Conservation (phyloP, 1,140 invertebrate species). For the Chelonus insularis region DNA sequence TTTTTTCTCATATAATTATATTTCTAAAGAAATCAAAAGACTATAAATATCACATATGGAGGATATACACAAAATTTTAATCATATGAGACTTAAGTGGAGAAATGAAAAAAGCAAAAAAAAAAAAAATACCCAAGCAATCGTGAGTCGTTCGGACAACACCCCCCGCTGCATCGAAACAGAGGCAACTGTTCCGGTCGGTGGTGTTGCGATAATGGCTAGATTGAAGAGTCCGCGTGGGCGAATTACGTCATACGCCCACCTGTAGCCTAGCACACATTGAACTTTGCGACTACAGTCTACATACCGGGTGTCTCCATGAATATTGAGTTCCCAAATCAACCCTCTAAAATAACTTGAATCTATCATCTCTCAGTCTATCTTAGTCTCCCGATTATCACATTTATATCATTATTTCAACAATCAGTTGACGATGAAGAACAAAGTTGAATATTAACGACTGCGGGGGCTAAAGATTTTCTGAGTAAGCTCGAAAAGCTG, state of each 20-base stretch:
- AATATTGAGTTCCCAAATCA: too few relatives aligned
- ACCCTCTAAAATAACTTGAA: too few relatives aligned
- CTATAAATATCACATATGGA: too few relatives aligned
- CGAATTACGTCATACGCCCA: conserved; percentile 54
- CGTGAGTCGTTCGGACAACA: background rate
- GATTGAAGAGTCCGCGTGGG: conserved; percentile 46
- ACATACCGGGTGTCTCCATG: conserved; percentile 23
- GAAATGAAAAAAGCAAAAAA: background rate
- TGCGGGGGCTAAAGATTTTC: too few relatives aligned
- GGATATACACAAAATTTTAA: background rate
- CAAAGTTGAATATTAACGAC: too few relatives aligned
- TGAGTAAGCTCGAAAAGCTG: too few relatives aligned
- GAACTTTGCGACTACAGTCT: conserved; percentile 9
- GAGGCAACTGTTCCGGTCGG: conserved; percentile 23
- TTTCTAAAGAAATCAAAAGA: too few relatives aligned
- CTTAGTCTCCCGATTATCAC: too few relatives aligned
- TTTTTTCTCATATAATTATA: too few relatives aligned
- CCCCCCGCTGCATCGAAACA: conserved; percentile 14
- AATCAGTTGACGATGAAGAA: too few relatives aligned
- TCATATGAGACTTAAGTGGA: background rate
- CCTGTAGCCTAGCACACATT: conserved; percentile 43
- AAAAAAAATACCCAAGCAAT: conserved; percentile 3
- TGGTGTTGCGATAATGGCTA: conserved; percentile 39
- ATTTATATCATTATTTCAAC: too few relatives aligned
- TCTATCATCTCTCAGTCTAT: too few relatives aligned